Conservation (phyloP, 2,113 vertebrate genomes). For the Corydoras sp. region DNA sequence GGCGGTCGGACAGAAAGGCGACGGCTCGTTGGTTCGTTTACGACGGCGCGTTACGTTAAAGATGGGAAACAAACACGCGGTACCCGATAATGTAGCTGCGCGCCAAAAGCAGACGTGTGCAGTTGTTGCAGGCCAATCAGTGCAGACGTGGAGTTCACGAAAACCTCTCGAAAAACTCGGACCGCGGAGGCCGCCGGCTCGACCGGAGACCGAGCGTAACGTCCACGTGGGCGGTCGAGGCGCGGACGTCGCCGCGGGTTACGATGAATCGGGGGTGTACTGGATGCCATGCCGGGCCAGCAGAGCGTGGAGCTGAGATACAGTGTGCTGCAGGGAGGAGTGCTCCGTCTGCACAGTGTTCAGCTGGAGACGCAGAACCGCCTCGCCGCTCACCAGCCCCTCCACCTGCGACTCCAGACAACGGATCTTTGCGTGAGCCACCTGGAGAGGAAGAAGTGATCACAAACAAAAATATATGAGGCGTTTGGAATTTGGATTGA, state of each 20-base stretch:
- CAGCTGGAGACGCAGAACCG: conserved; percentile 71
- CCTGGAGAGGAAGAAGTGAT: conserved; percentile 54
- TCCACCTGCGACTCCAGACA: conserved; percentile 78
- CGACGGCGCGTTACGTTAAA: neutral
- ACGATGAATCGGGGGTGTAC: neutral
- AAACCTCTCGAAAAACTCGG: no score
- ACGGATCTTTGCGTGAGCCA: conserved; percentile 81
- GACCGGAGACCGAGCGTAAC: neutral
- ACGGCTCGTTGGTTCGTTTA: neutral
- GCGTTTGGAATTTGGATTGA: no score
- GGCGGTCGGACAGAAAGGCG: neutral
- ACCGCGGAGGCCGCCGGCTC: neutral
- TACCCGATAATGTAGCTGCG: conserved; percentile 53
- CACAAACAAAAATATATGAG: no score
- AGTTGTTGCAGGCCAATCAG: conserved; percentile 21
- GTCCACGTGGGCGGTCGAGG: neutral
- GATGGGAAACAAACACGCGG: neutral
- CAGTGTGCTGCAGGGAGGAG: conserved; percentile 63
- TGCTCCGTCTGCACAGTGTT: conserved; percentile 75
- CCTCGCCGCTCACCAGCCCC: conserved; percentile 69
- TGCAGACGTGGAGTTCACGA: conserved; percentile 5
- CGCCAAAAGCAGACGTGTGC: conserved; percentile 4
- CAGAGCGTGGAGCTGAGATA: conserved; percentile 64
- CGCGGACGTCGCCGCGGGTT: neutral
- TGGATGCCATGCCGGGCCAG: conserved; percentile 45